Conservation (phyloP, 2,113 vertebrate genomes). For the Empidonax traillii region DNA sequence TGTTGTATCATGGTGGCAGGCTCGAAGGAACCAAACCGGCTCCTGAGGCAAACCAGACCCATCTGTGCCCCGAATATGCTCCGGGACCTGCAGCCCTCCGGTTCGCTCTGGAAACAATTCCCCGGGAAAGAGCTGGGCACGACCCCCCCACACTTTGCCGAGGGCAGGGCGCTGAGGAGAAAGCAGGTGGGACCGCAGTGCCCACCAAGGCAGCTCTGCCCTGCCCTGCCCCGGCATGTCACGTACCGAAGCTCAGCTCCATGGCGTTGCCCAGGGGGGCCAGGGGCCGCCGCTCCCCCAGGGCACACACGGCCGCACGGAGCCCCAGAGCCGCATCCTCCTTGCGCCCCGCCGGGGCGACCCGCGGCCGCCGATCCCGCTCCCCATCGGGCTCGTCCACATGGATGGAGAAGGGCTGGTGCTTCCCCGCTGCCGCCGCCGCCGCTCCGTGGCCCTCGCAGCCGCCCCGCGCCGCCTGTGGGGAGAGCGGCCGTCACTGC, state of each 20-base stretch:
- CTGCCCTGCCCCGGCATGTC: background rate
- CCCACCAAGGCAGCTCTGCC: no score
- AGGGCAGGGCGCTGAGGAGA: background rate
- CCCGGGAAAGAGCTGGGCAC: rapidly evolving
- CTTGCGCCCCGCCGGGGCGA: slow-evolving; percentile 35
- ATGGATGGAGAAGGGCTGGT: slow-evolving; percentile 80
- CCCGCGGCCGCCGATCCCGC: slow-evolving; percentile 62
- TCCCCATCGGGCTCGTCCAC: slow-evolving; percentile 84
- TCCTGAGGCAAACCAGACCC: rapidly evolving
- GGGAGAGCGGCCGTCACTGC: background rate
- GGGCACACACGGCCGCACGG: slow-evolving; percentile 67
- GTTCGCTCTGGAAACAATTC: rapidly evolving
- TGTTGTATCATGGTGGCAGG: rapidly evolving
- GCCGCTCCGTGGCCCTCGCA: slow-evolving; percentile 75
- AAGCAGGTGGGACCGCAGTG: background rate
- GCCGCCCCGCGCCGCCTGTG: slow-evolving; percentile 40
- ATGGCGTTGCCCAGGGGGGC: slow-evolving; percentile 80
- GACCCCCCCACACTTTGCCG: rapidly evolving
- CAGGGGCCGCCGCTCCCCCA: slow-evolving; percentile 81
- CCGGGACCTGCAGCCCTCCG: background rate
- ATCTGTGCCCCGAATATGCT: background rate
- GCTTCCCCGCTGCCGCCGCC: slow-evolving; percentile 75
- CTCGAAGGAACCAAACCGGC: rapidly evolving
- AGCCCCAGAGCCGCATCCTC: slow-evolving; percentile 69
- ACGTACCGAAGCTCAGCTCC: slow-evolving; percentile 87